Evolutionary conservation across 1,140 invertebrate species (phyloP).

Genomic region (Mercenaria mercenaria): DNA sequence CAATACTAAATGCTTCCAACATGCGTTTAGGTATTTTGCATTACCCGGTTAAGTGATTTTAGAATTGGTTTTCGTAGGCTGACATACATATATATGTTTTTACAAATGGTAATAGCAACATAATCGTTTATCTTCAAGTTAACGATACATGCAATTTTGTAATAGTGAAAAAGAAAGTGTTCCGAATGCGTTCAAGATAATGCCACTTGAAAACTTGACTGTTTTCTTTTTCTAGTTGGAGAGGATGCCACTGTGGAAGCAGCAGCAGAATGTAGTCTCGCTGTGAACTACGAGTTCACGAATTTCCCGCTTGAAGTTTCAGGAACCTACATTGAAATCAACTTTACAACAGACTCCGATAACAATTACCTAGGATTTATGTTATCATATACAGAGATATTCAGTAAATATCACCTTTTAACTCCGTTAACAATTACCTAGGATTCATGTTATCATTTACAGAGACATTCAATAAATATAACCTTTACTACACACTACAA

Average conservation of each 20-base stretch:
- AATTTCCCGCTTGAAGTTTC: background rate
- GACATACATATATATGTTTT: too few species aligned
- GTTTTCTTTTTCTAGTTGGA: slow-evolving; percentile 14
- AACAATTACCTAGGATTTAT: background rate
- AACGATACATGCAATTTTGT: too few species aligned
- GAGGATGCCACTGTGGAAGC: background rate
- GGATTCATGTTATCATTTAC: background rate
- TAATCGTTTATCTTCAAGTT: too few species aligned
- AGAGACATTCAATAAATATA: slow-evolving; percentile 3
- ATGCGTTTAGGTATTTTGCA: too few species aligned
- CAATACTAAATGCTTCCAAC: too few species aligned
- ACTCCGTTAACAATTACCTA: background rate
- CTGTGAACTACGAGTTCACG: background rate
- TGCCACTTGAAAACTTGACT: too few species aligned
- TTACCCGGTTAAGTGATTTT: too few species aligned
- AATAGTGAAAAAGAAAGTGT: too few species aligned
- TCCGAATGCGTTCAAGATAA: too few species aligned
- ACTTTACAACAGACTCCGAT: background rate
- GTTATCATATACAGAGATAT: background rate
- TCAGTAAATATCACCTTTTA: slow-evolving; percentile 3
- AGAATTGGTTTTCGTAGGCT: too few species aligned
- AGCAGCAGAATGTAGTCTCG: background rate
- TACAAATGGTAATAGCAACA: too few species aligned
- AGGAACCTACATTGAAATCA: background rate
- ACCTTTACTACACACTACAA: background rate